Percentiles rank a stretch among this genome's conserved stretches.
Evolutionary conservation across 2,888 invertebrate species (phyloP).

Genomic region (Ophioninae sp.): DNA sequence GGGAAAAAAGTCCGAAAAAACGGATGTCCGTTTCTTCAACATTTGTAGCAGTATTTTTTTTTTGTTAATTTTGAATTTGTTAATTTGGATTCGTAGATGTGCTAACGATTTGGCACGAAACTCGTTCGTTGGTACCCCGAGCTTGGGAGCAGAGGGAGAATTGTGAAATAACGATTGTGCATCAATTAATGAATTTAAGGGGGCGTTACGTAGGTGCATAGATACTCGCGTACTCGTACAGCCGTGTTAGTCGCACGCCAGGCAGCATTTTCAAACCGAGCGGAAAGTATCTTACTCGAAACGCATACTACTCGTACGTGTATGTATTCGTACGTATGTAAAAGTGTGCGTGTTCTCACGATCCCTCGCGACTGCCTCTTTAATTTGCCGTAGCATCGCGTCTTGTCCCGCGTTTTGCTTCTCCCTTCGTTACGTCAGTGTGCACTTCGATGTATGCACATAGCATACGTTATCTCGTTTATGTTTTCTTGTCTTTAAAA

Average conservation of each 20-base stretch:
- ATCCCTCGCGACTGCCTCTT: constrained; percentile 35
- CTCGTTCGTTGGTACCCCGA: neutral
- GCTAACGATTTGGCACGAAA: neutral
- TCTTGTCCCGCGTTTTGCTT: constrained; percentile 17
- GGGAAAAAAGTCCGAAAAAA: too few relatives aligned
- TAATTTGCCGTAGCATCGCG: constrained; percentile 22
- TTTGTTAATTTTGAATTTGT: neutral
- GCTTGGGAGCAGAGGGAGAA: neutral
- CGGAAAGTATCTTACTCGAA: constrained; percentile 38
- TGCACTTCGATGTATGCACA: neutral
- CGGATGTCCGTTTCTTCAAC: too few relatives aligned
- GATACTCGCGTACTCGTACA: neutral
- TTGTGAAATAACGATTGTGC: constrained; percentile 13
- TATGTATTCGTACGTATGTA: neutral
- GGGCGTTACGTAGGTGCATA: neutral
- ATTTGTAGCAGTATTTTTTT: neutral
- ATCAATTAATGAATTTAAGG: constrained; percentile 41
- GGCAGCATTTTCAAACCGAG: constrained; percentile 36
- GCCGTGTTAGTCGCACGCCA: constrained; percentile 2
- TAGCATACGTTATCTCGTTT: too few relatives aligned
- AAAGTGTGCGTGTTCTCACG: constrained; percentile 50
- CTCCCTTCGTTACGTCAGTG: constrained; percentile 16
- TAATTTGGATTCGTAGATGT: neutral
- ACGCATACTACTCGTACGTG: constrained; percentile 8
- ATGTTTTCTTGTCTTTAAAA: neutral